Evolutionary conservation across 1,140 invertebrate species (phyloP).

Genomic region (Gyrodactylus bullatarudis): DNA sequence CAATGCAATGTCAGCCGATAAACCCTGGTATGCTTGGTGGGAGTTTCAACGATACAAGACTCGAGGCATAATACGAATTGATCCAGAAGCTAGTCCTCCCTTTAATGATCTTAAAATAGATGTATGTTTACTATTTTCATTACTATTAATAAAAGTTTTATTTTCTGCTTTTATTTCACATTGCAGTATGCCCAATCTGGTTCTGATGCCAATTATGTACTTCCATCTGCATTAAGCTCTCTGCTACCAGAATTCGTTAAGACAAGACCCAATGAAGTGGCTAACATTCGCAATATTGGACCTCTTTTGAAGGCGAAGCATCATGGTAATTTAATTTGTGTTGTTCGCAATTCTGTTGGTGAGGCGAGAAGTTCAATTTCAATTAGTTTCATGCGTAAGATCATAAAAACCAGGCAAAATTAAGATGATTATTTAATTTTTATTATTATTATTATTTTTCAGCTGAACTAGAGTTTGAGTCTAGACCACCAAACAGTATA

Average conservation of each 20-base stretch:
- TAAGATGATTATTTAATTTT: no score
- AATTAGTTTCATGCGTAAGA: neutral
- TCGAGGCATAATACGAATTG: neutral
- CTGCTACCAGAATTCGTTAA: neutral
- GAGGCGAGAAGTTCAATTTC: neutral
- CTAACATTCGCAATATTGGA: neutral
- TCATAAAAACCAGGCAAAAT: no score
- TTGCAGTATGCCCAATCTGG: neutral
- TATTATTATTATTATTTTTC: neutral
- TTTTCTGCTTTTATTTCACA: no score
- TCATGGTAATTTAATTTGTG: neutral
- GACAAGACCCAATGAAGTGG: neutral
- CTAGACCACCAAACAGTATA: neutral
- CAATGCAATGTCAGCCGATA: neutral
- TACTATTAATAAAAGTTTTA: no score
- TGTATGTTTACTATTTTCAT: no score
- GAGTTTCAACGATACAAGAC: neutral
- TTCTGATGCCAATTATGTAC: neutral
- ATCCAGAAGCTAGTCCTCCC: neutral
- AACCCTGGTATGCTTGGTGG: neutral
- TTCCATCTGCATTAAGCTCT: neutral
- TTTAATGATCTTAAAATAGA: neutral
- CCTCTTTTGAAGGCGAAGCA: neutral
- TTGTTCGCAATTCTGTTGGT: neutral
- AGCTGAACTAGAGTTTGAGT: neutral